Percentiles rank a stretch among this genome's conserved stretches.
Conservation (phyloP, 2,113 vertebrate genomes). For the Corythornis vintsioides region DNA sequence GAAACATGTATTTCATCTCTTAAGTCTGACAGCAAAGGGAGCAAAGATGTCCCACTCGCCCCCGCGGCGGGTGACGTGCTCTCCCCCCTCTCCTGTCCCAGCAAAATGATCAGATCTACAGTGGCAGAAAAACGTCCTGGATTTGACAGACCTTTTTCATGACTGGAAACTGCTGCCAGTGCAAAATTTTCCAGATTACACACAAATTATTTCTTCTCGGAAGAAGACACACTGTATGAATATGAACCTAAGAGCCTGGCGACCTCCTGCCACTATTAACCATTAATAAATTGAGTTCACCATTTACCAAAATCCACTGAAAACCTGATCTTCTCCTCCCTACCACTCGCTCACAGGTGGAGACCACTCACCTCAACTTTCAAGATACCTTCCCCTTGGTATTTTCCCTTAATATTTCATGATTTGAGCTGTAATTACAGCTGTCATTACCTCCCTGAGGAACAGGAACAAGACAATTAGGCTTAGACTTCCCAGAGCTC, state of each 20-base stretch:
- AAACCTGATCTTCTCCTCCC: not conserved
- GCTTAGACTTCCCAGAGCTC: not conserved
- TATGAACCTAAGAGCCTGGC: not conserved
- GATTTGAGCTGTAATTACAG: not conserved
- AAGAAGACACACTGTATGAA: not conserved
- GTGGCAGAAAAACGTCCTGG: not conserved
- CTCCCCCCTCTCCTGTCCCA: not conserved
- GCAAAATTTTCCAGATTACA: not conserved
- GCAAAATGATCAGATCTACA: not conserved
- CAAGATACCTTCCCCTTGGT: not conserved
- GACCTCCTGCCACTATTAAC: not conserved
- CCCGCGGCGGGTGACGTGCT: fast-evolving
- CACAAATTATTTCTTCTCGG: not conserved
- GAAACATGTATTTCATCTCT: not conserved
- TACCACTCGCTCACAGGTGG: not conserved
- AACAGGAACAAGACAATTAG: not conserved
- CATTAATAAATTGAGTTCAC: not conserved
- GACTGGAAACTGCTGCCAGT: too few relatives aligned
- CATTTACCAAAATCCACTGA: not conserved
- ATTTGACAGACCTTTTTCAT: not conserved
- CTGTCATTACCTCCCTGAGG: not conserved
- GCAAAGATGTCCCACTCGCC: too few relatives aligned
- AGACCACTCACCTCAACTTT: not conserved
- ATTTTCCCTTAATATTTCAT: not conserved
- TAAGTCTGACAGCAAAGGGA: not conserved